phyloP scores from a whole-genome alignment of 2,797 vertebrate species.

The Champsocephalus esox region DNA sequence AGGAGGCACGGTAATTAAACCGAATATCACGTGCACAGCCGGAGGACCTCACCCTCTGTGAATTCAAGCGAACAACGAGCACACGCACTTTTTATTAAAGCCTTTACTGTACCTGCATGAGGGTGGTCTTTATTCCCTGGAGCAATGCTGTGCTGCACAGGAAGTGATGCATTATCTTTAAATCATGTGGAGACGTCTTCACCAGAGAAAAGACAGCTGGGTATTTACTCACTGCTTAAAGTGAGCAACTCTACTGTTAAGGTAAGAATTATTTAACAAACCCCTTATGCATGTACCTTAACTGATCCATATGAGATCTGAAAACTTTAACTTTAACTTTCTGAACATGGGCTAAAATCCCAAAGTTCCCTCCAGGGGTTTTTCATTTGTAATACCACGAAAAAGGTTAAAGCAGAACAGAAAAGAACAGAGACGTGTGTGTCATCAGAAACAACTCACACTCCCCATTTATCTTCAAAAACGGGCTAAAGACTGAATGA shows the following conservation, averaged over 20 bases:
- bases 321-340: neutral
- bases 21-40: conserved; percentile 64
- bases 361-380: too few relatives aligned
- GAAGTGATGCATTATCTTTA: conserved; percentile 8
- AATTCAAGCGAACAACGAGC: conserved; percentile 2
- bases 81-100: neutral
- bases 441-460: conserved; percentile 2
- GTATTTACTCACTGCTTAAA: neutral
- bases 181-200: neutral
- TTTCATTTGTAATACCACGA: neutral
- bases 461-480: neutral
- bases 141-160: neutral
- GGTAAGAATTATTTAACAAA: neutral
- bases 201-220: neutral
- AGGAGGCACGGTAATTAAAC: conserved; percentile 43
- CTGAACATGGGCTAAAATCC: too few relatives aligned
- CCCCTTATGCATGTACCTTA: neutral
- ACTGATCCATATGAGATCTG: conserved; percentile 2
- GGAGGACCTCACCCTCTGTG: conserved; percentile 25
- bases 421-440: neutral
- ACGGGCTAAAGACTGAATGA: conserved; percentile 17
- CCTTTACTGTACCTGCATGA: conserved; percentile 8
- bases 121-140: neutral
- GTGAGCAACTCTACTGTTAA: neutral
- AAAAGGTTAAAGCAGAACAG: neutral